Conservation (phyloP, 2,888 invertebrate species). For the Pristionchus arcanus region DNA sequence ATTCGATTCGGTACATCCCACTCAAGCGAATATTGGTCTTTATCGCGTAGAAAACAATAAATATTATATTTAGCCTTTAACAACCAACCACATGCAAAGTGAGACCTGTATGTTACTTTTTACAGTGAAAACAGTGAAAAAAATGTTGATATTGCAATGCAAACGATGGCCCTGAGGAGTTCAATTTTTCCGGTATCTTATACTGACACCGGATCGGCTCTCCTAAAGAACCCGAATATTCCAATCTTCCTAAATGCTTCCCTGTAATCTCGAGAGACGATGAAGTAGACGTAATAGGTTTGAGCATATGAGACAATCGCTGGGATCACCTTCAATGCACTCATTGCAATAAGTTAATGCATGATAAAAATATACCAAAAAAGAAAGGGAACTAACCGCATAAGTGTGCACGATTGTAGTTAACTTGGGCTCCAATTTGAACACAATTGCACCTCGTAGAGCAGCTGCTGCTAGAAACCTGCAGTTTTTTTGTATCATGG, state of each 20-base stretch:
- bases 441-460: constrained; percentile 47
- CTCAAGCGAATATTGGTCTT: too few relatives aligned
- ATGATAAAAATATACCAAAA: not conserved
- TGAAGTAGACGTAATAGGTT: constrained; percentile 52
- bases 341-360: too few relatives aligned
- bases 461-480: constrained; percentile 53
- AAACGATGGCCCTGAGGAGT: too few relatives aligned
- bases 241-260: constrained; percentile 52
- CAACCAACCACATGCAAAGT: too few relatives aligned
- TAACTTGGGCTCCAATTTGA: constrained; percentile 37
- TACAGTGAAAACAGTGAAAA: too few relatives aligned
- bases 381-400: not conserved
- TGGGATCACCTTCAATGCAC: constrained; percentile 48
- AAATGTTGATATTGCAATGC: too few relatives aligned
- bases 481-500: too few relatives aligned
- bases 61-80: too few relatives aligned
- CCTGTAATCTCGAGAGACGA: constrained; percentile 50
- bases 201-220: not conserved
- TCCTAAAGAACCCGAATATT: constrained; percentile 42
- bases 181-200: too few relatives aligned
- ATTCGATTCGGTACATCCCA: too few relatives aligned
- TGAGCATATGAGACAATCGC: constrained; percentile 46
- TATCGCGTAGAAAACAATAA: too few relatives aligned
- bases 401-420: constrained; percentile 52
- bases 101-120: too few relatives aligned